Evolutionary conservation across 1,140 invertebrate species (phyloP), one percentile per base, ranked within the genome.

Genomic region (Bradysia coprophila): DNA sequence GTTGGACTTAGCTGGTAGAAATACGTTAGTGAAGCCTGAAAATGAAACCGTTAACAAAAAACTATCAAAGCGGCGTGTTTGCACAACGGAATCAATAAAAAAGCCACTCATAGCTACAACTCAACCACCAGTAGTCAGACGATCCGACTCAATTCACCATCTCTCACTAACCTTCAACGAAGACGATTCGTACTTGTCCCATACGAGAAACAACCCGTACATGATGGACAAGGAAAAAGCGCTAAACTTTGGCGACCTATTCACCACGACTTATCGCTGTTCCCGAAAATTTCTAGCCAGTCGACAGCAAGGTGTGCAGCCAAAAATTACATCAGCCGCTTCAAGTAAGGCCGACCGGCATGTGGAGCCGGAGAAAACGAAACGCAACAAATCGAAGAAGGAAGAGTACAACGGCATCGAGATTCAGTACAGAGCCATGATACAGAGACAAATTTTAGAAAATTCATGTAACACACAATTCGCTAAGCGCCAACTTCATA

Each of bases 401-500:
- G 24, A 28, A 28, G 24, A 28, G 24, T 28, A 28, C 13, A 28
- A 13, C 13, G 13, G 13, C 13, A 38, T 64, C 1, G 57, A 66
- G 41, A 62, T 60, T 44, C 61, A 66, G 40, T 66, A 65, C 42
- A 56, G 56, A 0, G 61, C 64, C 16, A 51, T 66, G 43, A 49
- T 67, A 22, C 61, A 49, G 41, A 64, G 64, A 43, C 64, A 64
- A 49, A 46, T 65, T 28, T 40, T 41, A 22, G 47, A 50, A 41
- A 48, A 38, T 2, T 46, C 21, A 39, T 50, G 38, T 24, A 50
- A 50, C 21, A 42, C 40, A 18, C 61, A 58, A 45, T 51, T 38
- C 10, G 40, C 52, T 5, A 69, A 66, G 50, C 62, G 64, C 46
- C 73, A 78, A 51, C 60, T 80, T 11, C 75, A 80, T 48, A 75